Evolutionary conservation across 2,888 invertebrate species (phyloP).

Genomic region (Drosophila sordidapex): DNA sequence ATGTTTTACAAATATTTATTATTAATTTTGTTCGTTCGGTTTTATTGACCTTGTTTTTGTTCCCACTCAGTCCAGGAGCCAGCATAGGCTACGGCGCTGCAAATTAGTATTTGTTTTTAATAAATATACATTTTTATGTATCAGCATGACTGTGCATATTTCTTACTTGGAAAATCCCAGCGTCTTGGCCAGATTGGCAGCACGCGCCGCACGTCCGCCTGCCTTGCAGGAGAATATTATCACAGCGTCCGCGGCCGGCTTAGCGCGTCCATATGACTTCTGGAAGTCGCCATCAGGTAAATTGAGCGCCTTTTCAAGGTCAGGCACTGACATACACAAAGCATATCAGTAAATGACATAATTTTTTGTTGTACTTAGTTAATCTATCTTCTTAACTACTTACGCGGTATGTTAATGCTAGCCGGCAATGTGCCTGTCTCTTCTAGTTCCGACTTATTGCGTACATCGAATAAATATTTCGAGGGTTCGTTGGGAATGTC

Average conservation of each 20-base stretch:
- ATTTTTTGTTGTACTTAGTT: constrained; percentile 4
- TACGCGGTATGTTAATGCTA: constrained; percentile 92
- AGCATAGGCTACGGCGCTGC: constrained; percentile 82
- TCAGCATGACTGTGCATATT: not conserved
- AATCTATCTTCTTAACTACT: constrained; percentile 76
- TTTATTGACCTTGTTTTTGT: constrained; percentile 70
- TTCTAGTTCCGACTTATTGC: constrained; percentile 89
- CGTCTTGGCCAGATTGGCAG: constrained; percentile 86
- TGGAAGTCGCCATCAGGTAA: constrained; percentile 81
- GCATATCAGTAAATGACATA: constrained; percentile 9
- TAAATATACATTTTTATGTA: constrained; percentile 42
- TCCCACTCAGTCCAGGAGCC: constrained; percentile 85
- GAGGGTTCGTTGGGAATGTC: constrained; percentile 85
- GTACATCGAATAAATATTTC: constrained; percentile 90
- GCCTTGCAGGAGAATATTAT: constrained; percentile 90
- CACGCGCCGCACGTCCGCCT: constrained; percentile 89
- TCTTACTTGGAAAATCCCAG: constrained; percentile 83
- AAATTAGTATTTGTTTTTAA: constrained; percentile 31
- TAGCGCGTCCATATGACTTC: constrained; percentile 85
- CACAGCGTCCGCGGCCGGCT: constrained; percentile 87
- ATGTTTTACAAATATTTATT: constrained; percentile 28
- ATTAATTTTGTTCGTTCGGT: constrained; percentile 16
- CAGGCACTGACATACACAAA: constrained; percentile 69
- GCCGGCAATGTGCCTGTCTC: constrained; percentile 90
- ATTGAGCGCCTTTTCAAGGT: constrained; percentile 78